Evolutionary conservation across 2,113 vertebrate genomes (phyloP), one percentile per base, ranked within the genome.

Genomic region (Vanacampus margaritifer): DNA sequence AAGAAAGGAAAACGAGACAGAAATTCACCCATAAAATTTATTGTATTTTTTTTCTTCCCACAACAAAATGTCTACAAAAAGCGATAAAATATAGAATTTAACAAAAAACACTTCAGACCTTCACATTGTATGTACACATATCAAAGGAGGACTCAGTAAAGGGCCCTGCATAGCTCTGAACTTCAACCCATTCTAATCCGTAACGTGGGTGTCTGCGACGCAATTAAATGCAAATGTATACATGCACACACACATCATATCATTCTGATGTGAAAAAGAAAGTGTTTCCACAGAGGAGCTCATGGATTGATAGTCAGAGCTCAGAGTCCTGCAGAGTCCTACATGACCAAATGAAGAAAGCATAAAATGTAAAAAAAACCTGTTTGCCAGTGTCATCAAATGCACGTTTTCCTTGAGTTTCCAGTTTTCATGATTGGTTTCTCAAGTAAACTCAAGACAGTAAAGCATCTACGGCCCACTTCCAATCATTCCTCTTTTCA

Each of bases 41-140:
- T 91, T 95, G 94, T 90, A 91, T 91, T 94, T 82, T 76, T 87
- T 92, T 92, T 93, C 84, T 88, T 92, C 91, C 91, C 93, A 90
- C 92, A 94, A 95, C 95, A 94, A 96, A 95, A 92, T 90, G 81
- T 75, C 95, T 97, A 96, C 93, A 98, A 97, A n/a, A 98, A 94
- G 95, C 92, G 89, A 91, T 96, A 96, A 95, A 96, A 97, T 95
- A 95, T 94, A 95, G 93, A 95, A 93, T 95, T 97, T 94, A 94
- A 95, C 95, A 95, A 94, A 95, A 93, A 93, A 94, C 93, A 95
- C 93, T 93, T 90, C 88, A 92, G 92, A 92, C 86, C 84, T 94
- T 94, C 91, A 91, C 92, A 87, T 91, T 88, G 85, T 95, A 96
- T 96, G 75, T 95, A 97, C 95, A 97, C 95, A 96, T 90, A 83